A percentile compares a stretch with the other conserved stretches of the same genome.
Evolutionary conservation across 2,113 vertebrate genomes (phyloP).

Genomic region (Piliocolobus tephrosceles): DNA sequence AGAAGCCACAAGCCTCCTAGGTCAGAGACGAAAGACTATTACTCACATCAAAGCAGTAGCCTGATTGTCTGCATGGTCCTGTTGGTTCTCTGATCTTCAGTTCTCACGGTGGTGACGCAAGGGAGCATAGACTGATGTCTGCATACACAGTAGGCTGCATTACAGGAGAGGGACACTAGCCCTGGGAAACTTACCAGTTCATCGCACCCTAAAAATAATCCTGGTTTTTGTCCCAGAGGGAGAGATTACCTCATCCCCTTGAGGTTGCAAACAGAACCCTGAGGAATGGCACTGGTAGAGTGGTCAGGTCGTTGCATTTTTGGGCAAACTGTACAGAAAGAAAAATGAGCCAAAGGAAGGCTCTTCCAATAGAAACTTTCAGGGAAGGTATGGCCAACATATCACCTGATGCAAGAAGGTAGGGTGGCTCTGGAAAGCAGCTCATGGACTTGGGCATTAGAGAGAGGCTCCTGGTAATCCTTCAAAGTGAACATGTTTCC

Average conservation of each 20-base stretch:
- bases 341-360: neutral
- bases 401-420: neutral
- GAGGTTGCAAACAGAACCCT: neutral
- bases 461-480: neutral
- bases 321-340: neutral
- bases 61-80: neutral
- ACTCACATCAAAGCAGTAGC: neutral
- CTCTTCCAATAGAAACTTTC: neutral
- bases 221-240: neutral
- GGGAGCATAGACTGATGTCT: neutral
- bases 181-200: neutral
- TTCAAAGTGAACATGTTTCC: neutral
- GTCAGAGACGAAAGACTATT: neutral
- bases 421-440: neutral
- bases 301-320: neutral
- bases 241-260: neutral
- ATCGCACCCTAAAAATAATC: neutral
- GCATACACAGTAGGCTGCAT: too few relatives aligned
- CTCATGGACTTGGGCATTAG: neutral
- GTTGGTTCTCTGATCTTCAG: neutral
- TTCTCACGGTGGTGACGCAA: neutral
- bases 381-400: neutral
- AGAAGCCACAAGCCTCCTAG: neutral
- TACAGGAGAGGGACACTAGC: neutral
- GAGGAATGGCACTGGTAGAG: neutral